Percentiles rank a stretch among this genome's conserved stretches.
Evolutionary conservation across 2,888 invertebrate genomes (phyloP).

Genomic region (Pyrrhosoma nymphula): DNA sequence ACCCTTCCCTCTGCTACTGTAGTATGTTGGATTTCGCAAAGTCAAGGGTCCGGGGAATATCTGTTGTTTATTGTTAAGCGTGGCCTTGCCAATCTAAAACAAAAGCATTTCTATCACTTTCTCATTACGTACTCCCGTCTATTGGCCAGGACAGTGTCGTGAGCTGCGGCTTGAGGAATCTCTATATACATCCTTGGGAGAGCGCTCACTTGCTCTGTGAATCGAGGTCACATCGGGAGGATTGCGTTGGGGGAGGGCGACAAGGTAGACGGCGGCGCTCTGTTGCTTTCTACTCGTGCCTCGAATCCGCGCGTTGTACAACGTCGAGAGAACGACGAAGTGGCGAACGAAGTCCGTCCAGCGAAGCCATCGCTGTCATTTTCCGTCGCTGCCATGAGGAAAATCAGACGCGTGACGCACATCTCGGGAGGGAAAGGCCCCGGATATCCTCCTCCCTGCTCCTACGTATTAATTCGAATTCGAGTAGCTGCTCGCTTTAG

Average conservation of each 20-base stretch:
- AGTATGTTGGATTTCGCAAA: too few relatives aligned
- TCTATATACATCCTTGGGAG: background rate
- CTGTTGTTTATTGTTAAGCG: too few relatives aligned
- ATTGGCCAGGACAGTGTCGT: background rate
- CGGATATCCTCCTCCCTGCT: background rate
- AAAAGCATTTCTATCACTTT: too few relatives aligned
- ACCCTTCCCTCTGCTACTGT: too few relatives aligned
- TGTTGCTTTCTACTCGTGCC: slow-evolving; percentile 20
- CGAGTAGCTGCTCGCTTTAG: too few relatives aligned
- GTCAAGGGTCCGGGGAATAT: too few relatives aligned
- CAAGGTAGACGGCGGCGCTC: background rate
- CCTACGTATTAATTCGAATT: too few relatives aligned
- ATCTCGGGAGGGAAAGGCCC: background rate
- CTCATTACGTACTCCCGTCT: background rate
- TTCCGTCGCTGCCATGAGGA: background rate
- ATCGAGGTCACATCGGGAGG: background rate
- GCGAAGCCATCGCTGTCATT: background rate
- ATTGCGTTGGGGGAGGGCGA: background rate
- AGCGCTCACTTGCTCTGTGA: background rate
- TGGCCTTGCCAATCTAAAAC: too few relatives aligned
- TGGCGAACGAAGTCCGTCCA: background rate
- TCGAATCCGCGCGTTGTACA: background rate
- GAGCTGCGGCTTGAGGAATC: background rate
- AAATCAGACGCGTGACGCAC: background rate
- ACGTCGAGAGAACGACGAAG: too few relatives aligned